These are phyloP conservation scores for Scaptomyza pallida DNA, from an alignment of 1,140 invertebrate species.

Conservation along the genomic window DNA sequence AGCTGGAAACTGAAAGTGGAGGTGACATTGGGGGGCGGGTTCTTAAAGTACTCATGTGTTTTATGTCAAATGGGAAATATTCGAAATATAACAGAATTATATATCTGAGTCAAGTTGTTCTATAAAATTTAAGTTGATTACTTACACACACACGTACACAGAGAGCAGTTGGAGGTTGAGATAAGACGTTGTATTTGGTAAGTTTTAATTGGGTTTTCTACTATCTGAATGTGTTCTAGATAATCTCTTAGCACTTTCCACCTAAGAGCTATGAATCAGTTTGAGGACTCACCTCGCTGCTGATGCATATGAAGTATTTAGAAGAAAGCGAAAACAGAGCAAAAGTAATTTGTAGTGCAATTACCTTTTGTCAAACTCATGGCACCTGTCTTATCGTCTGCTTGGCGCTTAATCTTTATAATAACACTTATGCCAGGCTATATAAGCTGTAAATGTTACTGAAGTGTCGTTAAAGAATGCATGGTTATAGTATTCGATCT, in stretches of 20 bases:
- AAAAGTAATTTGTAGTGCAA: conserved; percentile 18
- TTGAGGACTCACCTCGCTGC: not conserved
- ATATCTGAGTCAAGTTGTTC: not conserved
- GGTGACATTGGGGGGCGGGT: not conserved
- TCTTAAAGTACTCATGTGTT: not conserved
- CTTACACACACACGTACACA: no score
- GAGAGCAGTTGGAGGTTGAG: not conserved
- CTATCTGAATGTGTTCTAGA: not conserved
- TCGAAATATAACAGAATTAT: not conserved
- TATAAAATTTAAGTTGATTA: not conserved
- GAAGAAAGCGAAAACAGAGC: not conserved
- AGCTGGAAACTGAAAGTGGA: conserved; percentile 38
- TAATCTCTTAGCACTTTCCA: not conserved
- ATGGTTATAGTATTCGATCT: not conserved
- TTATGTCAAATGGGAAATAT: not conserved
- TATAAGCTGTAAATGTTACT: not conserved
- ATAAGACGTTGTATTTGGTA: not conserved
- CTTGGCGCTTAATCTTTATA: conserved; percentile 20
- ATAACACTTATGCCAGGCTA: conserved; percentile 11
- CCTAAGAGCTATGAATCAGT: not conserved
- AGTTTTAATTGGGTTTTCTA: not conserved
- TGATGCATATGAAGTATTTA: not conserved
- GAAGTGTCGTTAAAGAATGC: not conserved
- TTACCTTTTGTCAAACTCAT: conserved; percentile 10
- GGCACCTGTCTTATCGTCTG: conserved; percentile 26